These are phyloP conservation scores for Cyprichromis sp. DNA, from an alignment of 2,113 vertebrate genomes.

Conservation along the genomic window DNA sequence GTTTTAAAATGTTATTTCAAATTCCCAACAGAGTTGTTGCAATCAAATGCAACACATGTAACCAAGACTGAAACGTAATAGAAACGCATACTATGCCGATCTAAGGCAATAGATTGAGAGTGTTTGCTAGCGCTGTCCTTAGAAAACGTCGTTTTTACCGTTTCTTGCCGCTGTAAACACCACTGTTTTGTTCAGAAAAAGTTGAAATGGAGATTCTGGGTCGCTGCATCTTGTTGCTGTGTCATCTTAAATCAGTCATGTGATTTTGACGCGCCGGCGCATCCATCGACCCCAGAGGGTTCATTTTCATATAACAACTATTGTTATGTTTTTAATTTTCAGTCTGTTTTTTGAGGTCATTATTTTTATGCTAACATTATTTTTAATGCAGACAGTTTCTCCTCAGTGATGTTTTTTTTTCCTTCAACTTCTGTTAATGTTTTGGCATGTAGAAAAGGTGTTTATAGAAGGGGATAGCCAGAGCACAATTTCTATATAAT, in stretches of 20 bases:
- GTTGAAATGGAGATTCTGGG: neutral
- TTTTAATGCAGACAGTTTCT: neutral
- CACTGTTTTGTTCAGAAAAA: neutral
- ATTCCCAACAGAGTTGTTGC: neutral
- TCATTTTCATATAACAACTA: neutral
- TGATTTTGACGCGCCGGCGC: rapidly evolving
- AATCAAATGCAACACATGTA: neutral
- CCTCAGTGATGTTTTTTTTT: neutral
- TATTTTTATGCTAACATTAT: neutral
- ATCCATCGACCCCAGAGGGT: neutral
- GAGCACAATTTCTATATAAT: neutral
- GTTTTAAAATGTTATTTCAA: neutral
- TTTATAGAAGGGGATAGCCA: neutral
- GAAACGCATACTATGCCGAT: neutral
- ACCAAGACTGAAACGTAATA: neutral
- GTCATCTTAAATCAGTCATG: neutral
- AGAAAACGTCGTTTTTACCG: rapidly evolving
- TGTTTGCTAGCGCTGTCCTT: neutral
- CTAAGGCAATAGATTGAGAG: neutral
- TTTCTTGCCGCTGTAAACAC: neutral
- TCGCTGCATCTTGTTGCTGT: neutral
- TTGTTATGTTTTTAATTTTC: neutral
- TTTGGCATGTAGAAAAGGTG: neutral
- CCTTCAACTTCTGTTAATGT: neutral
- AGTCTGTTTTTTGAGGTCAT: neutral